Base-by-base conservation (phyloP, 2,797 vertebrate species). In the Amblyraja radiata region DNA sequence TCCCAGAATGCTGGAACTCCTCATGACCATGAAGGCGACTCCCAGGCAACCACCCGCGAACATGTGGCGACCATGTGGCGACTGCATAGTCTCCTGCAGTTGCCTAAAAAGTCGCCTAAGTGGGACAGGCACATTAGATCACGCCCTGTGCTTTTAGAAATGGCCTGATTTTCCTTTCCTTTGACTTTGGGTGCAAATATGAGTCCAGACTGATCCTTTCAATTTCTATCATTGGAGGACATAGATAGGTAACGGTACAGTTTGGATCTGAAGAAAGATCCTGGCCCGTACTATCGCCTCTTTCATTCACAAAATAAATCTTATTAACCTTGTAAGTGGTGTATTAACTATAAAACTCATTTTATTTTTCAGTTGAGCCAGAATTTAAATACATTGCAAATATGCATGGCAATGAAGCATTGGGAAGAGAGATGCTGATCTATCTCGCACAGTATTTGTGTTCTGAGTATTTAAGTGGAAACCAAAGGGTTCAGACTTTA, bases 401-500 rank as follows among this genome's bases (percentile, higher is more conserved):
- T 96, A 99, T 99, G 96, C 99, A 99, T 0, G 99, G 99, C 81
- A 99, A 99, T 16, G 99, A 99, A 96, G 99, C 99, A 61, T 95
- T 98, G 54, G 98, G 99, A 46, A 97, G 98, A 74, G 98, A 99
- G 94, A 94, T 99, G 93, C 97, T 99, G 93, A 95, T 99, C 94
- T 99, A 99, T 94, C 95, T 99, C n/a, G 96, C 97, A 16, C 98
- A 99, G 95, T 98, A 98, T 94, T 95, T 99, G 95, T 99, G 99
- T 93, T 98, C 98, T 0, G 98, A 99, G 94, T 99, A 99, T 94
- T 95, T 96, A 80, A 97, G 97, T 6, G 99, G 98, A 79, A 98
- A 97, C 84, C 94, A 96, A 21, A 97, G 98, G 21, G 94, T 99
- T 94, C 98, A 99, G 95, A 95, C 95, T 65, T 95, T 99, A 94